Evolutionary conservation across 2,888 invertebrate species (phyloP), one percentile per base, ranked within the genome.

Genomic region (Brenthis hecate): DNA sequence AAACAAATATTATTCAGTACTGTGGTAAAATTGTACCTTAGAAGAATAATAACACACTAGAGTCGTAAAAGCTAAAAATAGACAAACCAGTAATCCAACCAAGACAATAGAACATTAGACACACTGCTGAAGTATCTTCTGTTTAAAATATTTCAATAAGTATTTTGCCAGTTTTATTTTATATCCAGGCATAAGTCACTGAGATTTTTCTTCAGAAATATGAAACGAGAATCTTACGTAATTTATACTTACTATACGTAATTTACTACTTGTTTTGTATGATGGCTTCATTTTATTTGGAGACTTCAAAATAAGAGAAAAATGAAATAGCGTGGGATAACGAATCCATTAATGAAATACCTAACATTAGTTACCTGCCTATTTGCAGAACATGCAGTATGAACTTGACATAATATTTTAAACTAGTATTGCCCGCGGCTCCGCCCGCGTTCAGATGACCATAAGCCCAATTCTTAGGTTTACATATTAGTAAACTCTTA

Each of bases 61-160:
- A 36, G 50, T 56, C 11, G 16, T 65, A 50, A 65, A 65, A 65
- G 32, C 28, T 65, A 65, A 56, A 65, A 32, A 65, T 56, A 64
- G 64, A 64, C n/a, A 47, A 28, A 56, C 65, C 56, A 32, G 65
- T 50, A 50, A 56, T 19, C 54, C n/a, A 48, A 50, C 23, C 56
- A 56, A 65, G 50, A 65, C 65, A 65, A 65, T 55, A 56, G 56
- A 28, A 65, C 16, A 47, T 65, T 11, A 56, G 16, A 5, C 13
- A 50, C 13, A 65, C 11, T 13, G 32, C 23, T 11, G 36, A 43
- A 43, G 36, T 11, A 43, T 11, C 11, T 43, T 43, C 11, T 43
- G 36, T 11, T 11, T 43, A 43, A 43, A 11, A 43, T 43, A 43
- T 43, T 43, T 43, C 36, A 43, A 11, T 11, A 43, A 11, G 36